Conservation (phyloP, 2,113 vertebrate genomes). For the Peromyscus californicus region DNA sequence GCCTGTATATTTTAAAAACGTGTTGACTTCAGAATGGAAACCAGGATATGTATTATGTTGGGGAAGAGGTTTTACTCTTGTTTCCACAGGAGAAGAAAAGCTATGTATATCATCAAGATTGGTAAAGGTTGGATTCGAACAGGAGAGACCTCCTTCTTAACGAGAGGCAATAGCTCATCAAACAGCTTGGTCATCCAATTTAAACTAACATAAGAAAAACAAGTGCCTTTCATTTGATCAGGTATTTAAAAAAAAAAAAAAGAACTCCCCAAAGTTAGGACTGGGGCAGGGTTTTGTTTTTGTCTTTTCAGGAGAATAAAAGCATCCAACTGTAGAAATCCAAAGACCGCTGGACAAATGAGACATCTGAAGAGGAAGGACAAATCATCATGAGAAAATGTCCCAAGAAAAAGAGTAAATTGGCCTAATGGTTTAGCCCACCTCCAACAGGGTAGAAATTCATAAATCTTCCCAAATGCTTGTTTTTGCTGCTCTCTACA, state of each 20-base stretch:
- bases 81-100: not conserved
- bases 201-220: not conserved
- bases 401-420: not conserved
- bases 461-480: not conserved
- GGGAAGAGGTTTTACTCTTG: no score
- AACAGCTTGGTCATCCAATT: not conserved
- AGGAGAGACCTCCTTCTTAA: not conserved
- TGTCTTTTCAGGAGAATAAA: not conserved
- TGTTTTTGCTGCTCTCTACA: not conserved
- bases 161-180: not conserved
- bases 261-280: not conserved
- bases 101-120: not conserved
- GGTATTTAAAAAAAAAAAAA: no score
- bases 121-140: not conserved
- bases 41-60: no score
- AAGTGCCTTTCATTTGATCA: not conserved
- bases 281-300: not conserved
- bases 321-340: not conserved
- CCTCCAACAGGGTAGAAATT: not conserved
- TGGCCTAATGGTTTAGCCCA: not conserved
- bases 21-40: no score
- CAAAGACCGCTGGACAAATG: no score
- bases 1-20: no score
- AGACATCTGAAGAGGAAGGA: not conserved
- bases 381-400: not conserved